phyloP scores from a whole-genome alignment of 1,140 invertebrate genomes.

The Bombus picipes region DNA sequence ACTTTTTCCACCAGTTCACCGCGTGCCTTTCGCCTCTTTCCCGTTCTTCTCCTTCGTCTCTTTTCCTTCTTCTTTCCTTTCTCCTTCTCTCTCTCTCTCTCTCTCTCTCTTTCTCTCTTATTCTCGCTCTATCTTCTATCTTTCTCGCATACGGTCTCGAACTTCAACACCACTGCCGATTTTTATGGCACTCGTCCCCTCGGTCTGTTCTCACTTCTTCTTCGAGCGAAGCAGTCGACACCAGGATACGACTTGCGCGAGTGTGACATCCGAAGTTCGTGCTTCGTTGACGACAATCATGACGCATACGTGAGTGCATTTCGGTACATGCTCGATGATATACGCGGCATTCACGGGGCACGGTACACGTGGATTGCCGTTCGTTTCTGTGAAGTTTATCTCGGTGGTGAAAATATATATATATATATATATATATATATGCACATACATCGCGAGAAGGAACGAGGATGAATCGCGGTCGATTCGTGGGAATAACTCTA shows the following conservation, averaged over 20 bases:
- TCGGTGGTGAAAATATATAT: not conserved
- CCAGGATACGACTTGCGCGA: constrained; percentile 5
- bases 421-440: no score
- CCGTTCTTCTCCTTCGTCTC: no score
- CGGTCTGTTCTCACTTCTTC: constrained; percentile 20
- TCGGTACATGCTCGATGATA: not conserved
- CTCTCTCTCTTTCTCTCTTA: no score
- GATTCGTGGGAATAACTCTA: not conserved
- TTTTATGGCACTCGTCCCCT: constrained; percentile 22
- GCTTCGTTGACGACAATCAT: constrained; percentile 1
- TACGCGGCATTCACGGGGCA: not conserved
- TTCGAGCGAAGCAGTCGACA: constrained; percentile 16
- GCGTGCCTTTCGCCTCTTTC: not conserved
- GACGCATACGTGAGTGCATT: constrained; percentile 49
- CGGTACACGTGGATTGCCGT: not conserved
- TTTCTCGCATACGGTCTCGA: not conserved
- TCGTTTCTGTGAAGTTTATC: not conserved
- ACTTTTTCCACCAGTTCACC: not conserved
- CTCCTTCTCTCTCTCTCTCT: no score
- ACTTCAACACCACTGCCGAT: not conserved
- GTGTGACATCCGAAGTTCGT: constrained; percentile 17
- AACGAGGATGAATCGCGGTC: not conserved
- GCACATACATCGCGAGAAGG: not conserved
- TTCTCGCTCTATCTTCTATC: not conserved
- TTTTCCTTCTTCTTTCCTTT: no score